These are phyloP conservation scores for Scrobipalpa costella DNA, from an alignment of 2,888 invertebrate genomes.

Conservation along the genomic window DNA sequence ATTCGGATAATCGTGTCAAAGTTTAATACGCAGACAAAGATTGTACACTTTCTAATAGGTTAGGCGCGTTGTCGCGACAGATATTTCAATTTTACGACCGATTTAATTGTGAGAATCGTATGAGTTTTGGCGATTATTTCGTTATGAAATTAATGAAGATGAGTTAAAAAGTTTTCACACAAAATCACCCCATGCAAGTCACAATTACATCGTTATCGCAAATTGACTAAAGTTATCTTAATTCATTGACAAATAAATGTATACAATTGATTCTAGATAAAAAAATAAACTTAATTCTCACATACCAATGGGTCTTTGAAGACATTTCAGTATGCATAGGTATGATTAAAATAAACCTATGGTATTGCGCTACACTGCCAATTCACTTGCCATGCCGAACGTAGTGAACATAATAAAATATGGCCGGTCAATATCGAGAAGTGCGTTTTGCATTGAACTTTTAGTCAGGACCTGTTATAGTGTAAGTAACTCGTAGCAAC, in stretches of 20 bases:
- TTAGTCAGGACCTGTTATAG: no score
- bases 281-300: not conserved
- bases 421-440: no score
- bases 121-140: conserved; percentile 15
- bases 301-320: not conserved
- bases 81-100: conserved; percentile 69
- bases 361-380: no score
- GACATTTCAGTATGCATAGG: no score
- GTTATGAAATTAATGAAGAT: conserved; percentile 11
- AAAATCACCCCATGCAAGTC: not conserved
- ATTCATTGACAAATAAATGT: not conserved
- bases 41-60: conserved; percentile 65
- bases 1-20: conserved; percentile 80
- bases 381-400: no score
- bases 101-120: conserved; percentile 68
- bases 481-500: no score
- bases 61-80: conserved; percentile 62
- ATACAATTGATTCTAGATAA: not conserved
- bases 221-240: not conserved
- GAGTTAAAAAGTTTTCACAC: conserved; percentile 2
- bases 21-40: conserved; percentile 79
- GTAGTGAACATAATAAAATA: no score
- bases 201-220: not conserved
- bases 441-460: no score
- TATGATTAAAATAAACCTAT: no score